These are phyloP conservation scores for Carpatolechia fugitivella DNA, from an alignment of 2,888 invertebrate species.

Conservation along the genomic window DNA sequence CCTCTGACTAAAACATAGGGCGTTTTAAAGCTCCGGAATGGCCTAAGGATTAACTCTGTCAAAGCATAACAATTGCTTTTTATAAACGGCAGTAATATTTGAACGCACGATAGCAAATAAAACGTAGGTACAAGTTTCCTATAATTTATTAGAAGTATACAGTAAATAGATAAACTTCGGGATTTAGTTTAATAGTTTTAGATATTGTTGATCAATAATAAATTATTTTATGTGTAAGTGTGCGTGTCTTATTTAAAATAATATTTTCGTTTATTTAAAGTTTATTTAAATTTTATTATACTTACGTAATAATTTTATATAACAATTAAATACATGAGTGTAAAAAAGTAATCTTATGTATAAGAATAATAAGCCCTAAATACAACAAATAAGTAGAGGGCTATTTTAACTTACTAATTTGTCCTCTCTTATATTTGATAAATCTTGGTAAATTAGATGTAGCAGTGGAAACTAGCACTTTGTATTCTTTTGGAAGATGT, in stretches of 20 bases:
- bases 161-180: conserved; percentile 19
- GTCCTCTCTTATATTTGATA: conserved; percentile 82
- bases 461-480: conserved; percentile 84
- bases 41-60: no score
- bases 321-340: background rate
- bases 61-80: conserved; percentile 7
- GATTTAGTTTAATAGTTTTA: conserved; percentile 37
- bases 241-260: background rate
- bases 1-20: no score
- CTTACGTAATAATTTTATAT: conserved; percentile 8
- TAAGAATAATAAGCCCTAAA: background rate
- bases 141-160: conserved; percentile 37
- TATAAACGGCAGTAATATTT: background rate
- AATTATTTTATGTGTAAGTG: conserved; percentile 34
- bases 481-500: conserved; percentile 82
- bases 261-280: no score
- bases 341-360: background rate
- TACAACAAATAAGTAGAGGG: background rate
- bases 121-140: conserved; percentile 48
- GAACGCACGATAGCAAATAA: conserved; percentile 8
- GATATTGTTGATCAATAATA: conserved; percentile 48
- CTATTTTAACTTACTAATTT: conserved; percentile 52
- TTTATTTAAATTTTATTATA: no score
- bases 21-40: no score
- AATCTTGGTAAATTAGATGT: conserved; percentile 84